A percentile compares a stretch with the other conserved stretches of the same genome.
These are phyloP conservation scores for Muscicapa adusta DNA, from an alignment of 2,113 vertebrate species.

Conservation along the genomic window DNA sequence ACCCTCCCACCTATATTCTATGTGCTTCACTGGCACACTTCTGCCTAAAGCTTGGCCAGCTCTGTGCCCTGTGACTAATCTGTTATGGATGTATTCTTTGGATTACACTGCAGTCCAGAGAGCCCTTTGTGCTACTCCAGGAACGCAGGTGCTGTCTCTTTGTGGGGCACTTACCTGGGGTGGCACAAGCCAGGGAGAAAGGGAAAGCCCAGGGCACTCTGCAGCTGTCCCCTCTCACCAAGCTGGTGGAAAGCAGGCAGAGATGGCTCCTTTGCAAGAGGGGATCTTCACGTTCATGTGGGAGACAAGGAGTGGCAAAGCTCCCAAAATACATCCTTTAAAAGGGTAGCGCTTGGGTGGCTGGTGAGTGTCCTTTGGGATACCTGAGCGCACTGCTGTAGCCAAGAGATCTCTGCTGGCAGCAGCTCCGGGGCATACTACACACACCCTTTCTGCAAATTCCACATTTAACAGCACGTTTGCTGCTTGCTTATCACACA, in stretches of 20 bases:
- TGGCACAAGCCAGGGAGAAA: not conserved
- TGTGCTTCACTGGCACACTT: not conserved
- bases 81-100: not conserved
- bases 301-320: not conserved
- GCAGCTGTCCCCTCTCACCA: not conserved
- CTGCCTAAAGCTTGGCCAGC: not conserved
- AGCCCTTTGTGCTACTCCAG: not conserved
- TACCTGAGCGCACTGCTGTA: not conserved
- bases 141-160: accelerated
- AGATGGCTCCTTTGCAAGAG: not conserved
- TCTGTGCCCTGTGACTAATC: not conserved
- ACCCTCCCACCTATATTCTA: not conserved
- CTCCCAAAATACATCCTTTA: not conserved
- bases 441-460: not conserved
- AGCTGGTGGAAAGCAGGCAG: not conserved
- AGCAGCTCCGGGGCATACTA: not conserved
- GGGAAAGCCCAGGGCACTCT: not conserved
- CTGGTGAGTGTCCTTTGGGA: not conserved
- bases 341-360: not conserved
- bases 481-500: not conserved
- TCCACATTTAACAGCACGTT: not conserved
- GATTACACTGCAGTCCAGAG: not conserved
- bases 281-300: not conserved
- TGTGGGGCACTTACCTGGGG: not conserved
- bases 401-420: not conserved